These are phyloP conservation scores for Cheilosia grossa DNA, from an alignment of 2,888 invertebrate genomes.

Conservation along the genomic window DNA sequence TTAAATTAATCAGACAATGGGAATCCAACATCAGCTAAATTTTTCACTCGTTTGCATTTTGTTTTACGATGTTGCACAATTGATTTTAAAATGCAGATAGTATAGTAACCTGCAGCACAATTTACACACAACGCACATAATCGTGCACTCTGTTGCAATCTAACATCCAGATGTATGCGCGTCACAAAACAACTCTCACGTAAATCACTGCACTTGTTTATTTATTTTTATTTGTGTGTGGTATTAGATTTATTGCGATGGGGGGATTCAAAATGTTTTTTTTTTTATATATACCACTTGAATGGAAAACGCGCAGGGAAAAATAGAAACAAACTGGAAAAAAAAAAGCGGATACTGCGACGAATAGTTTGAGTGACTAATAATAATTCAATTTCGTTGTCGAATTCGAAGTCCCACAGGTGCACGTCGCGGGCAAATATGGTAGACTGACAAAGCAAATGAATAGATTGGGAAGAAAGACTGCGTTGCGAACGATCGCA, in stretches of 20 bases:
- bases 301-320: neutral
- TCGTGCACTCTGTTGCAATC: constrained; percentile 44
- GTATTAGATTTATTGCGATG: constrained; percentile 2
- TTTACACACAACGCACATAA: constrained; percentile 49
- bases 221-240: constrained; percentile 7
- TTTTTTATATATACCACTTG: constrained; percentile 7
- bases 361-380: constrained; percentile 18
- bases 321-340: neutral
- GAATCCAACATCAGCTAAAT: constrained; percentile 61
- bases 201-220: constrained; percentile 53
- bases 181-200: constrained; percentile 8
- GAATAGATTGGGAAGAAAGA: constrained; percentile 13
- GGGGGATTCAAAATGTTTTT: constrained; percentile 5
- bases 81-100: constrained; percentile 61
- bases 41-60: constrained; percentile 19
- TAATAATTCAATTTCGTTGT: constrained; percentile 48
- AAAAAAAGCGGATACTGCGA: constrained; percentile 24
- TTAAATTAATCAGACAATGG: constrained; percentile 21
- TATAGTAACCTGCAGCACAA: constrained; percentile 46
- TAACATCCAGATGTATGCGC: constrained; percentile 17
- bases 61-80: constrained; percentile 58
- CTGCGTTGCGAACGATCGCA: constrained; percentile 34
- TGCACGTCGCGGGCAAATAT: constrained; percentile 58
- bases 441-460: constrained; percentile 58
- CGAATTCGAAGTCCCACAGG: constrained; percentile 63